Conservation (phyloP, 2,888 invertebrate genomes). For the Portevinia maculata region DNA sequence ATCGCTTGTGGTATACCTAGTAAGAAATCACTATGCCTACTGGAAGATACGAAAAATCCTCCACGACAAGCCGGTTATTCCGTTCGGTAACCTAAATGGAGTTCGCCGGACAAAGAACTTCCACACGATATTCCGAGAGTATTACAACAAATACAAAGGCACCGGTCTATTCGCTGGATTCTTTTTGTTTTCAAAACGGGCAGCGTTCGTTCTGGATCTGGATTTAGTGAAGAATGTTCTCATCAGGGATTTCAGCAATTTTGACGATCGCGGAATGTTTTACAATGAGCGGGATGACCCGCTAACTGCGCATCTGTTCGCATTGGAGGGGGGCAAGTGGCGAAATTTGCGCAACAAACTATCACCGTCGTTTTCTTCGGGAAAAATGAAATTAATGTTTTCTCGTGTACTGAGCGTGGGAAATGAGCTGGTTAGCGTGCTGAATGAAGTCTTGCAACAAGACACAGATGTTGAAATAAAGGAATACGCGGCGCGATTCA, state of each 20-base stretch:
- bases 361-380: constrained; percentile 77
- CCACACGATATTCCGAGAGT: constrained; percentile 74
- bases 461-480: constrained; percentile 81
- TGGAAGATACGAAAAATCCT: constrained; percentile 76
- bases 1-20: constrained; percentile 12
- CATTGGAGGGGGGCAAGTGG: constrained; percentile 82
- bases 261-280: constrained; percentile 80
- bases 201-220: constrained; percentile 78
- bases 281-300: constrained; percentile 80
- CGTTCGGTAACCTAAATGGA: constrained; percentile 76
- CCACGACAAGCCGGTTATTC: constrained; percentile 75
- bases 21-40: constrained; percentile 68
- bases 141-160: constrained; percentile 77
- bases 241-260: constrained; percentile 78
- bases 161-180: constrained; percentile 80
- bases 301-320: constrained; percentile 81
- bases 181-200: constrained; percentile 78
- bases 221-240: constrained; percentile 79
- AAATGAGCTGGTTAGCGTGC: constrained; percentile 75
- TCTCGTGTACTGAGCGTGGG: constrained; percentile 77
- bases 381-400: constrained; percentile 78
- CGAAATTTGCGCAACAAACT: constrained; percentile 78
- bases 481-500: constrained; percentile 82
- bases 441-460: constrained; percentile 31
- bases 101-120: constrained; percentile 75